phyloP scores from a whole-genome alignment of 1,140 invertebrate species.

The Cephus cinctus region DNA sequence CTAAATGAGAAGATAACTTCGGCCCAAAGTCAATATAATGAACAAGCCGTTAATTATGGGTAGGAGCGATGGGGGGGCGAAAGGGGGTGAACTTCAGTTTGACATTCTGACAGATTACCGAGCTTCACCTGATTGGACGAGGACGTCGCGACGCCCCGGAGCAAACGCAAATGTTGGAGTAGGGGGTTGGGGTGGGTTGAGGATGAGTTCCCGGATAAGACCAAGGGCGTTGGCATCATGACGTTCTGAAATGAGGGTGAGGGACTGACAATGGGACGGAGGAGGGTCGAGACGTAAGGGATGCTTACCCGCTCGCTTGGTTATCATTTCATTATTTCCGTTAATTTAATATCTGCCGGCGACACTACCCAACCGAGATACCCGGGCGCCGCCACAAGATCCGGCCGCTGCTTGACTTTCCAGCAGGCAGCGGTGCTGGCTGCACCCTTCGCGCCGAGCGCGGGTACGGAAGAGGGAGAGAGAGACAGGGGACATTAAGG shows the following conservation, averaged over 20 bases:
- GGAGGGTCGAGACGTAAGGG: neutral
- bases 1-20: neutral
- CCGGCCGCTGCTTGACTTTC: neutral
- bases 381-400: neutral
- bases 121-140: constrained; percentile 16
- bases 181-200: too few relatives aligned
- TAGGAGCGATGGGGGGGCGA: constrained; percentile 2
- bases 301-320: constrained; percentile 19
- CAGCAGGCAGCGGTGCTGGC: neutral
- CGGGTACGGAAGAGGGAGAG: constrained; percentile 3
- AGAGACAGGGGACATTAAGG: too few relatives aligned
- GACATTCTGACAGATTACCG: constrained; percentile 34
- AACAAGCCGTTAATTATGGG: neutral
- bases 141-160: neutral
- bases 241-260: too few relatives aligned
- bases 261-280: neutral
- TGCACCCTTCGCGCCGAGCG: neutral
- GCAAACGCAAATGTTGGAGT: neutral
- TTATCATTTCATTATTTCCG: constrained; percentile 52
- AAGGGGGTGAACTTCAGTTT: constrained; percentile 25
- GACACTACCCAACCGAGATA: too few relatives aligned
- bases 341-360: constrained; percentile 44
- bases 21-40: constrained; percentile 2
- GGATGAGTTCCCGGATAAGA: too few relatives aligned
- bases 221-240: too few relatives aligned